Conservation (phyloP, 2,113 vertebrate species). For the Archocentrus centrarchus region DNA sequence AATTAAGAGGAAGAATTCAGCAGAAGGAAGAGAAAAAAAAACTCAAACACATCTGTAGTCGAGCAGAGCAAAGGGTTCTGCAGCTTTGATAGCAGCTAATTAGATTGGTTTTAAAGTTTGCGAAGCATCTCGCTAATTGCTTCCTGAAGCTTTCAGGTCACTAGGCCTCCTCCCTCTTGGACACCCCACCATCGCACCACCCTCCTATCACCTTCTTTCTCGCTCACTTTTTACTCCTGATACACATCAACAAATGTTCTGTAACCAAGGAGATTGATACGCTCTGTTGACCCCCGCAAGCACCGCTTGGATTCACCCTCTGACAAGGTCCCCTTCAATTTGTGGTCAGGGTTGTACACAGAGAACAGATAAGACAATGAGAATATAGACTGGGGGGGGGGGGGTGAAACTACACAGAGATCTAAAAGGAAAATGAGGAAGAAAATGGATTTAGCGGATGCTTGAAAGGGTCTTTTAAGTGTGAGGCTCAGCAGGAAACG, state of each 20-base stretch:
- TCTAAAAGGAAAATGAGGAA: slow-evolving; percentile 14
- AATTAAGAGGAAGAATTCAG: slow-evolving; percentile 77
- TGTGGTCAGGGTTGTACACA: slow-evolving; percentile 37
- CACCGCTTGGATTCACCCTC: slow-evolving; percentile 24
- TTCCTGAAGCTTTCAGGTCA: slow-evolving; percentile 77
- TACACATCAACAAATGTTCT: slow-evolving; percentile 20
- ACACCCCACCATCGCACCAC: slow-evolving; percentile 37
- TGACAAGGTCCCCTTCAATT: slow-evolving; percentile 53
- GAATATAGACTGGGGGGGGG: neutral
- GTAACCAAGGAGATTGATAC: slow-evolving; percentile 40
- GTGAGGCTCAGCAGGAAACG: slow-evolving; percentile 27
- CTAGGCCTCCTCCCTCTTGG: slow-evolving; percentile 66
- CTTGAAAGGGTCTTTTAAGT: slow-evolving; percentile 30
- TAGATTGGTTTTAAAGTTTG: slow-evolving; percentile 78
- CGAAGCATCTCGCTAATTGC: slow-evolving; percentile 77
- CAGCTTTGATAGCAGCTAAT: slow-evolving; percentile 81
- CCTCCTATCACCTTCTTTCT: slow-evolving; percentile 42
- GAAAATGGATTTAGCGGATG: slow-evolving; percentile 31
- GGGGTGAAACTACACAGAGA: neutral
- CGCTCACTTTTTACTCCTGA: slow-evolving; percentile 10
- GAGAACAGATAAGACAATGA: slow-evolving; percentile 28
- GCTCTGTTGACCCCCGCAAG: slow-evolving; percentile 43
- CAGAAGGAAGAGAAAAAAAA: slow-evolving; percentile 45
- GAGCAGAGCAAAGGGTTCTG: slow-evolving; percentile 69
- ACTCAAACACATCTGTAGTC: slow-evolving; percentile 62